Evolutionary conservation across 2,888 invertebrate genomes (phyloP), one percentile per base, ranked within the genome.

Genomic region (Drosophila atroscutellata): DNA sequence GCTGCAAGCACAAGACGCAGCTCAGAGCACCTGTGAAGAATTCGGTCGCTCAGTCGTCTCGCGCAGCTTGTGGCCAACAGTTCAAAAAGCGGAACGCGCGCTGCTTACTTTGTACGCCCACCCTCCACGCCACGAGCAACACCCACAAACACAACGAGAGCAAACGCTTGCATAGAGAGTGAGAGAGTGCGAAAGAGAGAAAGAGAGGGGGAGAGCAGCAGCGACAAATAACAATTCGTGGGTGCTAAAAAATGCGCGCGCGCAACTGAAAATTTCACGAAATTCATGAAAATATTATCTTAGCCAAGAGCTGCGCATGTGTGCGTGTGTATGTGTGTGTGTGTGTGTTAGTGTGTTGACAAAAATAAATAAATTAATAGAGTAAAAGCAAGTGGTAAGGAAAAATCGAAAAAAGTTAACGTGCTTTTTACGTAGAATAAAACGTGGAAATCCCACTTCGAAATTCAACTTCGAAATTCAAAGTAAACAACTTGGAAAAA

Each of bases 401-500:
- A 75, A 67, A 80, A 70, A 72, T 74, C 60, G 65, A 80, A 82
- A 83, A 74, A 76, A 74, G 88, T 62, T 72, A 80, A 88, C 81
- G 69, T 77, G 86, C 86, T 86, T 87, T 80, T 77, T 86, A 78
- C 71, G 86, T 77, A 80, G 83, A 89, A 87, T 75, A 50, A 68
- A 70, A 69, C 65, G 55, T 59, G 85, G 54, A 54, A 36, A 55
- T n/a, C n/a, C 1, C 20, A 28, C 26, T 11, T 28, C 87, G 54
- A 54, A 54, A 55, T n/a, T 26, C 8, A 42, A 50, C 26, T 11
- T 28, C 56, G 59, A 87, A 75, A 79, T 84, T 79, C 80, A 77
- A 72, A 77, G 72, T 66, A 74, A 83, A 78, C 70, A 82, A 73
- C 45, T 45, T 45, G 20, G 4, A n/a, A n/a, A 45, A 20, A 67